Base-by-base conservation (phyloP, 2,888 invertebrate species). In the Desoria tigrina region DNA sequence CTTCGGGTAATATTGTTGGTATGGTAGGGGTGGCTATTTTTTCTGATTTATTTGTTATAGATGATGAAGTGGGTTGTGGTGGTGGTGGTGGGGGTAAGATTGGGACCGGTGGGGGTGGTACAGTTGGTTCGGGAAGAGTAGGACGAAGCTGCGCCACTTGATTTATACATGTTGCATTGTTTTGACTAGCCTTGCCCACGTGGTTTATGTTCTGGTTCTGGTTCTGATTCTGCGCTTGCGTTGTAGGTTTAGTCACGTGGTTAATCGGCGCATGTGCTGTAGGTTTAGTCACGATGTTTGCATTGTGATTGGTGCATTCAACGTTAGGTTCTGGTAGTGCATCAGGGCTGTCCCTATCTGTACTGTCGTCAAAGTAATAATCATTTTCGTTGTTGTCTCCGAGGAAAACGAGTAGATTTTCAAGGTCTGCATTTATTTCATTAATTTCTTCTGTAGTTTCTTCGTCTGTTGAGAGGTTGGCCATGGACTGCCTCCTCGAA, bases 41-140 rank as follows among this genome's bases (percentile, higher is more conserved):
- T 16, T 9, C 16, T 39, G 39, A 16, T 39, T 39, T 39, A 39
- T n/a, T n/a, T n/a, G n/a, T n/a, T n/a, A n/a, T n/a, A n/a, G n/a
- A n/a, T n/a, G n/a, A n/a, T n/a, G 16, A 9, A 39, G 16, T 39
- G 9, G 39, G 39, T 39, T 9, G 39, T 11, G 39, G 39, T 9
- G 16, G 9, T 39, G 39, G 39, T 39, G 16, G 9, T 11, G 39
- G 39, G 16, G 16, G 39, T 16, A 16, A 11, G 9, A 16, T 39
- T 11, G 85, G 86, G 2, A 86, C 87, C 1, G 88, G 88, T 1
- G 88, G 89, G 2, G 89, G 89, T 0, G 88, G 88, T 65, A 86
- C 88, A 1, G 87, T 89, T 0, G 91, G 91, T 77, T 90, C 90
- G 0, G 90, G 90, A 45, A 90, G 80, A 59, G 87, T 86, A 1